Base-by-base conservation (phyloP, 2,113 vertebrate species). In the Ceyx melanurus region DNA sequence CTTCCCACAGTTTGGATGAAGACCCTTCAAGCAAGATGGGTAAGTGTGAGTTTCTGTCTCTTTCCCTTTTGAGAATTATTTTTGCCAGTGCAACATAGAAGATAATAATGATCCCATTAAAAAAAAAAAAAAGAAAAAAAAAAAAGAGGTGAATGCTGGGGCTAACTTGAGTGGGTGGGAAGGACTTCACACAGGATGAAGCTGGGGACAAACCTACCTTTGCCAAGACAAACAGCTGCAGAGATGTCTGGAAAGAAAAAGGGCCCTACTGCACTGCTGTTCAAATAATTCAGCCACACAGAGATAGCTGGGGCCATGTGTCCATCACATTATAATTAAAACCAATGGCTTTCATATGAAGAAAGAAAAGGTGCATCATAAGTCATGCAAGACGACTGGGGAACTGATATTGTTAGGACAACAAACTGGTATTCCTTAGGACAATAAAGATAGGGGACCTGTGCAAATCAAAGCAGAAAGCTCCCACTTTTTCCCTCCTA, bases 201-300 rank as follows among this genome's bases (percentile, higher is more conserved):
- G 74, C 83, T 73, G 31, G 50, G 92, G 92, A 93, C 70, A 93
- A 84, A 82, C 42, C 48, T 72, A 28, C 17, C 37, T 33, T 65
- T 90, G 95, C 93, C 94, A 96, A 96, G 79, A 96, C 73, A 95
- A 96, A 92, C 93, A 96, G 88, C 96, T 96, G 93, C 82, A 90
- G 68, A 93, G 48, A 85, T 71, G 50, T 87, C 62, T 89, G 91
- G 81, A 92, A 93, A 58, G 66, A 21, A 79, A 81, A 93, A 90
- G 57, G 54, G 64, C 73, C 58, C 75, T 84, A 70, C 60, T 84
- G 61, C 50, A 42, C 58, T 68, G 80, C 86, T 90, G 58, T 77
- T 93, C 54, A 90, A 78, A 84, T 88, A 54, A 78, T 92, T 70
- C 70, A 75, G 86, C n/a, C 65, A 50, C n/a, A 26, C 0, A 82